phyloP scores from a whole-genome alignment of 2,113 vertebrate genomes.

The Tapirus terrestris region DNA sequence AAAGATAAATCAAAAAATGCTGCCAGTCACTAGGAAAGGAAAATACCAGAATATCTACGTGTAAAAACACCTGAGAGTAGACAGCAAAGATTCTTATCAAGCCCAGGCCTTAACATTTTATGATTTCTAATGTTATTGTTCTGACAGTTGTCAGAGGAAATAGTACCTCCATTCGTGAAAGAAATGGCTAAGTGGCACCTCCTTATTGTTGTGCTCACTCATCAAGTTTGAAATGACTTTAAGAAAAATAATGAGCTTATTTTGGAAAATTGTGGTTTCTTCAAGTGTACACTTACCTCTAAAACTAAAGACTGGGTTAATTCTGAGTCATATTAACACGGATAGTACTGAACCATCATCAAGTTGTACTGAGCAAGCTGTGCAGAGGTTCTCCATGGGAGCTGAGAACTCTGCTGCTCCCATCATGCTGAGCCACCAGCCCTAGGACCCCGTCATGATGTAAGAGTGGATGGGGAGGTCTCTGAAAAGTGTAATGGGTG shows the following conservation, averaged over 20 bases:
- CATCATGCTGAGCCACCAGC: background rate
- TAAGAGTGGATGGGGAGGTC: background rate
- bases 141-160: background rate
- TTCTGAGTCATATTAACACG: background rate
- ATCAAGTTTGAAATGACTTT: background rate
- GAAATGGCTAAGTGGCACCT: background rate
- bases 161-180: background rate
- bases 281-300: background rate
- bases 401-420: background rate
- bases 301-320: background rate
- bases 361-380: background rate
- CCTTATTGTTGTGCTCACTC: background rate
- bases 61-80: background rate
- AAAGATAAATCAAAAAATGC: background rate
- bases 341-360: background rate
- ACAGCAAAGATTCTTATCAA: background rate
- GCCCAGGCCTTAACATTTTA: background rate
- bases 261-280: background rate
- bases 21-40: constrained; percentile 13
- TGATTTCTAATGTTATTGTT: background rate
- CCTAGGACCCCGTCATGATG: fast-evolving
- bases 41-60: background rate
- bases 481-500: background rate
- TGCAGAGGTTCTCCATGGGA: background rate
- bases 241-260: background rate